A percentile compares a stretch with the other conserved stretches of the same genome.
Evolutionary conservation across 2,797 vertebrate genomes (phyloP).

Genomic region (Gallinago stenura): DNA sequence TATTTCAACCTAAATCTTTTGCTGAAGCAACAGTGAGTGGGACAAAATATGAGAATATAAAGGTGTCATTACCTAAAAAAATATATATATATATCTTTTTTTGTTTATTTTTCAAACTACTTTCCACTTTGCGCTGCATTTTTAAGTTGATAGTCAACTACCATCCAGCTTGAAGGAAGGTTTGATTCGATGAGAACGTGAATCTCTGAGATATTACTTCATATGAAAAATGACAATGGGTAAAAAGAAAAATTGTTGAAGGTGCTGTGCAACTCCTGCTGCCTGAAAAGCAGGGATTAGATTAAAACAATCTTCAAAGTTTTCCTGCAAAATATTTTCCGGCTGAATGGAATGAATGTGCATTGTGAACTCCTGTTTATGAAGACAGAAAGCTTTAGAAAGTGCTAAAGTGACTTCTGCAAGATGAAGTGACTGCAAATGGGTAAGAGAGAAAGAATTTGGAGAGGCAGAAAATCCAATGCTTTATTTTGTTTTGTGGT

Average conservation of each 20-base stretch:
- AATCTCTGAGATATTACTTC: neutral
- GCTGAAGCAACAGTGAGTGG: neutral
- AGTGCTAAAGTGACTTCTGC: neutral
- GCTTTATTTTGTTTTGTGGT: neutral
- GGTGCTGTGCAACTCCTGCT: neutral
- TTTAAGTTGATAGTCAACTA: neutral
- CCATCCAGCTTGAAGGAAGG: neutral
- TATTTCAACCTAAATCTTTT: neutral
- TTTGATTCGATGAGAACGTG: neutral
- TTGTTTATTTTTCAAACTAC: neutral
- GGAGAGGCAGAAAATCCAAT: neutral
- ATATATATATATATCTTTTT: no score
- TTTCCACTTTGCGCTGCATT: neutral
- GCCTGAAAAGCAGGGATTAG: neutral
- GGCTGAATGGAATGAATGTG: neutral
- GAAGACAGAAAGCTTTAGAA: neutral
- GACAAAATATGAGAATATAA: neutral
- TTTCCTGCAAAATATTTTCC: neutral
- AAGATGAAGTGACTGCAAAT: neutral
- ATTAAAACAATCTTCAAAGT: neutral
- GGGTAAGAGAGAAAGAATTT: neutral
- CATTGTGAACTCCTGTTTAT: neutral
- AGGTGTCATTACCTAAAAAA: neutral
- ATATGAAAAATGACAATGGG: fast-evolving
- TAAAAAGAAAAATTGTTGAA: neutral